Conservation (phyloP, 2,888 invertebrate genomes). For the Dysmachus trigonus region DNA sequence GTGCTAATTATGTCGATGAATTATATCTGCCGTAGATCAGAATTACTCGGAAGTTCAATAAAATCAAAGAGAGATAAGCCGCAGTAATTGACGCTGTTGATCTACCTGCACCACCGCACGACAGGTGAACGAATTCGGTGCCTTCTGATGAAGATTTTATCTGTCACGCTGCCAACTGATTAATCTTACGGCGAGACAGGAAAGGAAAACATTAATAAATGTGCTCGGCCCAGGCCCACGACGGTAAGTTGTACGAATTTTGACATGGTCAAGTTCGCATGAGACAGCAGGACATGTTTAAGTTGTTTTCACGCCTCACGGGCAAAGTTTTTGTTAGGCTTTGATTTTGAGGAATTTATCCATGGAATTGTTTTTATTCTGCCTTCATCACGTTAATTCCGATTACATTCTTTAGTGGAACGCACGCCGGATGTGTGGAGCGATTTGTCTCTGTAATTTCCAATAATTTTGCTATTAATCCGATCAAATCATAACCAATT, state of each 20-base stretch:
- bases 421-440: neutral
- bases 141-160: neutral
- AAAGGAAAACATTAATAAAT: neutral
- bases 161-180: neutral
- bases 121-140: neutral
- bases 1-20: neutral
- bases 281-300: neutral
- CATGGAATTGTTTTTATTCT: neutral
- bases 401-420: neutral
- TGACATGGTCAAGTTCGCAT: neutral
- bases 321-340: neutral
- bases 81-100: neutral
- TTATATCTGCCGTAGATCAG: constrained; percentile 5
- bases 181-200: neutral
- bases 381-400: neutral
- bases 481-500: no score
- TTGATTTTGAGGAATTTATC: neutral
- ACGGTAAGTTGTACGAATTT: neutral
- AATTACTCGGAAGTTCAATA: neutral
- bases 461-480: no score
- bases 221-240: neutral
- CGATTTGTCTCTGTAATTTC: no score
- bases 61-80: neutral
- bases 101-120: neutral
- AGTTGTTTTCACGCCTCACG: neutral